phyloP scores from a whole-genome alignment of 1,140 invertebrate species.

The Drosophila kurseongensis region DNA sequence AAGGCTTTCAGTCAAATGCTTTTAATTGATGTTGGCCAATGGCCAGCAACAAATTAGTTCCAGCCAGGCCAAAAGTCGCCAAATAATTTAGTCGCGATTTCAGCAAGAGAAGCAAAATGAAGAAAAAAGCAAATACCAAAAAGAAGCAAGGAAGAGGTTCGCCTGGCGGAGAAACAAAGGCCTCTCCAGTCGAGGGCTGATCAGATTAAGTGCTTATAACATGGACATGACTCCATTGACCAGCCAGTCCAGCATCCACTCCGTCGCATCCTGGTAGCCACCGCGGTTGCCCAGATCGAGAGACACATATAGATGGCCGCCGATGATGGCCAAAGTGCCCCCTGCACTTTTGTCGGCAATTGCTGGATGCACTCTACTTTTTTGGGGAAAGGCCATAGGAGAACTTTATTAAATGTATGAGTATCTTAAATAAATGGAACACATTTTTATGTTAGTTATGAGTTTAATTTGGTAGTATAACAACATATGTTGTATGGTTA shows the following conservation, averaged over 20 bases:
- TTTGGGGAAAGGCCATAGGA: background rate
- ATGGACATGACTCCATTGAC: conserved; percentile 82
- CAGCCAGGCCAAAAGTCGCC: conserved; percentile 52
- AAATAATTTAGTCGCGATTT: conserved; percentile 66
- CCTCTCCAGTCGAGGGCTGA: conserved; percentile 32
- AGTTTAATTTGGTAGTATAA: no score
- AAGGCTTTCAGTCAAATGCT: conserved; percentile 77
- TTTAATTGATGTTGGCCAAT: conserved; percentile 69
- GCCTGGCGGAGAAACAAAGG: conserved; percentile 63
- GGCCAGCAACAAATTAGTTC: conserved; percentile 70
- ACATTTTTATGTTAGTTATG: no score
- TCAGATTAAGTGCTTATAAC: conserved; percentile 82
- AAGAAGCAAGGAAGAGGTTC: conserved; percentile 16
- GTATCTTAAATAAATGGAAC: no score
- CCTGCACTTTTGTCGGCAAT: conserved; percentile 58
- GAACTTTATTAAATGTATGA: no score
- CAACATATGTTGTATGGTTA: no score
- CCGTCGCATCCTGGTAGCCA: conserved; percentile 32
- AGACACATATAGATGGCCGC: conserved; percentile 53
- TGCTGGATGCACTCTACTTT: conserved; percentile 31
- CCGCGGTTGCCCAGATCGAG: conserved; percentile 23
- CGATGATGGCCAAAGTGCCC: conserved; percentile 25
- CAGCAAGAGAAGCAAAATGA: background rate
- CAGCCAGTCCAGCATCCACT: conserved; percentile 42
- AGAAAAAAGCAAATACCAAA: background rate